A percentile compares a stretch with the other conserved stretches of the same genome.
Conservation (phyloP, 2,113 vertebrate genomes). For the Gulo gulo region DNA sequence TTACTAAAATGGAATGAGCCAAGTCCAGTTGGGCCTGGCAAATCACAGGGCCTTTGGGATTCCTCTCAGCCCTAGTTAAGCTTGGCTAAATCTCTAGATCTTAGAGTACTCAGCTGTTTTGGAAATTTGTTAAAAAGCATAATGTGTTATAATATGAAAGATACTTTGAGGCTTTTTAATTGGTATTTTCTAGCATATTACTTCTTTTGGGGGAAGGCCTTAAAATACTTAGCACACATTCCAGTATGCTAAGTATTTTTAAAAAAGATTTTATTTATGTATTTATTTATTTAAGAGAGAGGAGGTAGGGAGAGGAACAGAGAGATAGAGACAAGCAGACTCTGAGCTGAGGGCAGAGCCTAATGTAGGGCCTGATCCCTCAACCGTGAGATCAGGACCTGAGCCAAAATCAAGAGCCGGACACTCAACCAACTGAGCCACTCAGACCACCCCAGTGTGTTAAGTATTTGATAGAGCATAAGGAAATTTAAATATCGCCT, state of each 20-base stretch:
- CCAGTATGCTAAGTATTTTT: not conserved
- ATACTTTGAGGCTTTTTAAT: constrained; percentile 4
- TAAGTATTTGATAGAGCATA: not conserved
- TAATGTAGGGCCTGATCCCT: not conserved
- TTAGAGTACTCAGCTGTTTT: not conserved
- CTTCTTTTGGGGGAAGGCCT: not conserved
- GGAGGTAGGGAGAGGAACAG: not conserved
- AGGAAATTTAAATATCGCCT: not conserved
- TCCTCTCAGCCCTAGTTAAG: not conserved
- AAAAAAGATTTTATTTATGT: not conserved
- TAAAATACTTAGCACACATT: not conserved
- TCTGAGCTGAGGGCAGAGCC: not conserved
- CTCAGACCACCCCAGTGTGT: not conserved
- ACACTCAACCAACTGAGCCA: not conserved
- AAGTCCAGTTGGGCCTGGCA: not conserved
- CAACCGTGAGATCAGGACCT: not conserved
- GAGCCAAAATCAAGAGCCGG: not conserved
- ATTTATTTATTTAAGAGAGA: not conserved
- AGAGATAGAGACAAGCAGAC: not conserved
- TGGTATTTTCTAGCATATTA: not conserved
- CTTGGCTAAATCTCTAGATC: not conserved
- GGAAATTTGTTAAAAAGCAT: constrained; percentile 29
- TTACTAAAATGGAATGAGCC: not conserved
- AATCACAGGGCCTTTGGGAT: not conserved
- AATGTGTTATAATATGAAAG: not conserved